Conservation (phyloP, 2,797 vertebrate species). For the Periparus ater region DNA sequence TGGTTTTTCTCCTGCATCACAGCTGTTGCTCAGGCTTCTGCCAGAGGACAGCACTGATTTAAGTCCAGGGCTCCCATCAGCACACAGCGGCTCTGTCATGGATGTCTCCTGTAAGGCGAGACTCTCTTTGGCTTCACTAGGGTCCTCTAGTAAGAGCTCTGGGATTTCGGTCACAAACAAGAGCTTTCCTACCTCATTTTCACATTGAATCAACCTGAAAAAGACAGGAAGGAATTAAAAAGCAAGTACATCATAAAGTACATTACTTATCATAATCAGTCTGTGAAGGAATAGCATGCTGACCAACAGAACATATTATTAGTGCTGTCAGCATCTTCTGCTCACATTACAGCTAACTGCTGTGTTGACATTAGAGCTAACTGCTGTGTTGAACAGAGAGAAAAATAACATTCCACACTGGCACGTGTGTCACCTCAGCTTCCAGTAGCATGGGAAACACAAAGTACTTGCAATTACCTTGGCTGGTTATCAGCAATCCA, state of each 20-base stretch:
- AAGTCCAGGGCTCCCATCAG: constrained; percentile 83
- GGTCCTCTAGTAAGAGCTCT: constrained; percentile 88
- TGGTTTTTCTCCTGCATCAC: constrained; percentile 87
- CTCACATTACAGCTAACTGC: background rate
- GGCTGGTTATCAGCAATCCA: constrained; percentile 96
- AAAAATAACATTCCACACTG: background rate
- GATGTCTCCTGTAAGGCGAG: constrained; percentile 88
- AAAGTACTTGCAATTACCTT: constrained; percentile 70
- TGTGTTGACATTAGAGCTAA: background rate
- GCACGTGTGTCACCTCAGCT: background rate
- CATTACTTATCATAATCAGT: background rate
- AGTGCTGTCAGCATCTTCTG: background rate
- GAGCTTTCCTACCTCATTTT: constrained; percentile 86
- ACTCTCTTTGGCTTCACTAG: constrained; percentile 86
- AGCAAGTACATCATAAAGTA: background rate
- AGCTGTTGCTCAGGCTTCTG: constrained; percentile 84
- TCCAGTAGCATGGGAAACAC: background rate
- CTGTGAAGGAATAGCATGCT: background rate
- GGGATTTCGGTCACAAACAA: constrained; percentile 93
- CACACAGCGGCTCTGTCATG: constrained; percentile 79
- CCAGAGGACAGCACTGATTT: constrained; percentile 92
- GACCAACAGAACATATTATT: background rate
- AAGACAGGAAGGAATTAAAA: constrained; percentile 17
- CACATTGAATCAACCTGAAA: constrained; percentile 90
- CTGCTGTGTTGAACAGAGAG: background rate